Evolutionary conservation across 2,888 invertebrate genomes (phyloP), one percentile per base, ranked within the genome.

Genomic region (Acanthosepion pharaonis): DNA sequence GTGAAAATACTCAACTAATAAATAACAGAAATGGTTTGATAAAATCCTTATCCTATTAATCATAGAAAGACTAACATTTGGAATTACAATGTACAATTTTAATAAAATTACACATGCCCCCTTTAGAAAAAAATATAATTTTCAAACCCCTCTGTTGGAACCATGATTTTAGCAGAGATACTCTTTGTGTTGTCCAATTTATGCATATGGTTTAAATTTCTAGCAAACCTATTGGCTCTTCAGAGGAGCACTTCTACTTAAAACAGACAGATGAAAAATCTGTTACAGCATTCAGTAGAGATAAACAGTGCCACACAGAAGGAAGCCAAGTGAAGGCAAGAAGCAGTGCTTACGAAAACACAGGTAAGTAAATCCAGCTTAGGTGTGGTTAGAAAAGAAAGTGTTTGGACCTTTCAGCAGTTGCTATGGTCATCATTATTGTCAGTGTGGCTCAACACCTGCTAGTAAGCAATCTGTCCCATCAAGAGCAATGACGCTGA

Each of bases 361-460:
- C 78, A 78, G 78, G 78, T 78, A 78, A 78, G 78, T 33, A 78
- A 78, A 78, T 78, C n/a, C n/a, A 78, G 78, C n/a, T 33, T 78
- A 78, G 78, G 78, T 33, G 78, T 78, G 78, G 78, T 33, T 78
- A n/a, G 18, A n/a, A 78, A 33, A 78, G 78, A 78, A 78, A 78
- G 11, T 15, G 33, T 9, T 78, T 78, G n/a, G 78, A 78, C 78
- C 15, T 78, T 78, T 78, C 78, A n/a, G 15, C 78, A 78, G 15
- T 33, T 11, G n/a, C 78, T 78, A 33, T 78, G 78, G 78, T n/a
- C 78, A 78, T n/a, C 78, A 78, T 33, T 78, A 78, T n/a, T 11
- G 78, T 78, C n/a, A 18, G 78, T n/a, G 78, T 78, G 78, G 78
- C n/a, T 78, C n/a, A 78, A 78, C 78, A 78, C 78, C n/a, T 78